phyloP scores from a whole-genome alignment of 2,888 invertebrate genomes.

The Lysandra bellargus region DNA sequence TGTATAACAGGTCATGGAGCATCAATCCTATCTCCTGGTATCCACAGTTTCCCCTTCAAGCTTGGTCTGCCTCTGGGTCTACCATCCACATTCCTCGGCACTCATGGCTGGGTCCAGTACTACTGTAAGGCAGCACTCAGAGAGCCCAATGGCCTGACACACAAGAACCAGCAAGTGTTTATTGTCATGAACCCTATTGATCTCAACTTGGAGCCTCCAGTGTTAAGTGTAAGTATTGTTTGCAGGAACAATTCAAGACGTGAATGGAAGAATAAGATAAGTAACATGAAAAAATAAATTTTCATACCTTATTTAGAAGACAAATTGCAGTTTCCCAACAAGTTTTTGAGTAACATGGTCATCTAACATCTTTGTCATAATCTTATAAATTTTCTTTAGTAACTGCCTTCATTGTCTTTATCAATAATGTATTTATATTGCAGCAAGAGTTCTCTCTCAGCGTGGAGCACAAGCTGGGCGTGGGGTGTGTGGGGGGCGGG shows the following conservation, averaged over 20 bases:
- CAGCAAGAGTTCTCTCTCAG: conserved; percentile 91
- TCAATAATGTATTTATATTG: background rate
- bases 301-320: too few relatives aligned
- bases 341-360: too few relatives aligned
- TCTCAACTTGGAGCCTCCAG: conserved; percentile 92
- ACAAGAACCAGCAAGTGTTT: conserved; percentile 98
- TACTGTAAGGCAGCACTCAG: conserved; percentile 94
- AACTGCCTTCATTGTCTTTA: too few relatives aligned
- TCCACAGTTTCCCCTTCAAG: conserved; percentile 97
- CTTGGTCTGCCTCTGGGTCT: conserved; percentile 93
- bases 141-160: conserved; percentile 93
- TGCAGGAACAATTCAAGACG: too few relatives aligned
- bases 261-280: too few relatives aligned
- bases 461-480: conserved; percentile 93
- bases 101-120: conserved; percentile 97
- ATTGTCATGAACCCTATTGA: conserved; percentile 98
- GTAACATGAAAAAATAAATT: too few relatives aligned
- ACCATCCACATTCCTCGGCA: conserved; percentile 95
- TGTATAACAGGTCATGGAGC: conserved; percentile 86
- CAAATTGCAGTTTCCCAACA: too few relatives aligned
- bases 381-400: too few relatives aligned
- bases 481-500: conserved; percentile 93
- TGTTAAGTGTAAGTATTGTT: conserved; percentile 86
- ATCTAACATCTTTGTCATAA: too few relatives aligned
- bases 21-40: conserved; percentile 92